These are phyloP conservation scores for Pedetes capensis DNA, from an alignment of 2,113 vertebrate genomes.

Conservation along the genomic window DNA sequence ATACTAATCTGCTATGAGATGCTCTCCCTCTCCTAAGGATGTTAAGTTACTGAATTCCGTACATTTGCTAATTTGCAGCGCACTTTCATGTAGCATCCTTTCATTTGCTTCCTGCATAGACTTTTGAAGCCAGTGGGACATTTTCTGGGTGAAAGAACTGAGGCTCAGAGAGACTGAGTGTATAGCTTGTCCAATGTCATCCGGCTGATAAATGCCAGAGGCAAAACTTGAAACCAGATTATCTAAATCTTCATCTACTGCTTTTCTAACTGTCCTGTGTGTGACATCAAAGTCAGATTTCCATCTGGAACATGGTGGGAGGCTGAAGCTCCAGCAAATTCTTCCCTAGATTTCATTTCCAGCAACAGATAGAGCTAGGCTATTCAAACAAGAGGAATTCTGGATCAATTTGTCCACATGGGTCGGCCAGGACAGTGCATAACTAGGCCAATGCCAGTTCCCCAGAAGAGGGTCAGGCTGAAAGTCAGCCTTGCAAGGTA, in stretches of 20 bases:
- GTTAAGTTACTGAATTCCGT: neutral
- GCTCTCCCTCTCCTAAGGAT: neutral
- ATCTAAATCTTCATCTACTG: neutral
- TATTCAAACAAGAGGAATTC: neutral
- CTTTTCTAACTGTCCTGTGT: neutral
- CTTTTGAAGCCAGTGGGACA: neutral
- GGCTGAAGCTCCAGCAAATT: neutral
- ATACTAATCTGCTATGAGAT: neutral
- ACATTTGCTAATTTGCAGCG: neutral
- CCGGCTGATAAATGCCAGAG: neutral
- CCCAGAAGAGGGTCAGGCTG: neutral
- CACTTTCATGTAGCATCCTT: neutral
- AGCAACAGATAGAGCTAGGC: neutral
- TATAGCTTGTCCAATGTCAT: neutral
- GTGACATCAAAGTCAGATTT: neutral
- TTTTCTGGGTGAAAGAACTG: constrained; percentile 18
- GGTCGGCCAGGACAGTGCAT: neutral
- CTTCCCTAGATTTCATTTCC: neutral
- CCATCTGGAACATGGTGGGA: neutral
- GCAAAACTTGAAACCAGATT: neutral
- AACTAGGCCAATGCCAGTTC: neutral
- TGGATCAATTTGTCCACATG: neutral
- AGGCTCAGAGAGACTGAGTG: neutral
- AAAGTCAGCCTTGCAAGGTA: neutral
- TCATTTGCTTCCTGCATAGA: neutral